Base-by-base conservation (phyloP, 2,797 vertebrate species). In the Silurus aristotelis region DNA sequence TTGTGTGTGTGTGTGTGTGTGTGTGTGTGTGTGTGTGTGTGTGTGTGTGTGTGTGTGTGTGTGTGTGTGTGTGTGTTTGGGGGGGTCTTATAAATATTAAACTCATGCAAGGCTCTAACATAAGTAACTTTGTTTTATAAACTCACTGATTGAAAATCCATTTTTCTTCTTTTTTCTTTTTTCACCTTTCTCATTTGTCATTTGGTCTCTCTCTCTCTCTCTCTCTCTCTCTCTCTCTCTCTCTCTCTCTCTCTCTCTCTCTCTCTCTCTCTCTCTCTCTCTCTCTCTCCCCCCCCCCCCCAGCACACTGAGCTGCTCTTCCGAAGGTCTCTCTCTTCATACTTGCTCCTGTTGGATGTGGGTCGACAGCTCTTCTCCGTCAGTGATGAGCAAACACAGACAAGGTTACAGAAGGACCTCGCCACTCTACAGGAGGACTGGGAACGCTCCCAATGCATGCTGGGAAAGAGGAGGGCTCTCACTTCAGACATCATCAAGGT, bases 301-400 rank as follows among this genome's bases (percentile, higher is more conserved):
- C 91, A 99, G 98, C 94, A 93, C 84, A 95, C 95, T 1, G 93
- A 96, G 83, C 92, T 95, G 87, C 86, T 95, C 85, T 94, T 98
- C 88, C 95, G 95, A 90, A 95, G 97, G 72, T 92, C 95, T 87
- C 93, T 95, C 83, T 91, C 94, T 75, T 92, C 91, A 43, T 97
- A 96, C 85, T 83, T 93, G 25, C 89, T 96, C 88, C 93, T 95
- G 1, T 89, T 97, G 84, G 95, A 96, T 64, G 87, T 93, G 0
- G 96, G 97, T 66, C 94, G 94, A 52, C 96, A 96, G 91, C 85
- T 99, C 79, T 94, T 95, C 75, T 87, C 89, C 5, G 92, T 93
- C 79, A 93, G 92, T 0, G 91, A 95, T 19, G 87, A 91, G 0
- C 92, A 95, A 77, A 94, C 93, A 0, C 94, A 93, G 77, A 52